Evolutionary conservation across 2,888 invertebrate genomes (phyloP), one percentile per base, ranked within the genome.

Genomic region (Protophormia terraenovae): DNA sequence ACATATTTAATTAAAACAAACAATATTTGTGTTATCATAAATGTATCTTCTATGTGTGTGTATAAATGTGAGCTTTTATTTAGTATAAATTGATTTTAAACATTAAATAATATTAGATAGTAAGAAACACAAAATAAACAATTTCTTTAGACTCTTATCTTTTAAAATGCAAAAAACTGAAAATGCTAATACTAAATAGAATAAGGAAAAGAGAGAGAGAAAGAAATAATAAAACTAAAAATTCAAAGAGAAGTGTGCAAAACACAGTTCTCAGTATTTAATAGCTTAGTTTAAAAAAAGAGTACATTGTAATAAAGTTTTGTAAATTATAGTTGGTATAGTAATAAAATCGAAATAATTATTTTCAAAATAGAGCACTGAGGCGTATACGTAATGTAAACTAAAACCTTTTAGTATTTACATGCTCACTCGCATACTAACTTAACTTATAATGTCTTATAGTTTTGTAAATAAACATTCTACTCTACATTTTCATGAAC

Each of bases 301-400:
- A 10, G 5, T 50, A 19, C 3, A 22, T 10, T 47, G 16, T 47
- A 8, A 22, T 47, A 19, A n/a, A n/a, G n/a, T n/a, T 41, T n/a
- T 41, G 41, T 41, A 41, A 14, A n/a, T n/a, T 41, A 4, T 2
- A 41, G 41, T 8, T 45, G 2, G 2, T 38, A 16, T 7, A 19
- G 32, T 22, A n/a, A n/a, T n/a, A n/a, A n/a, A n/a, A n/a, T n/a
- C n/a, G n/a, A n/a, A n/a, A 47, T 50, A 73, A 73, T 6, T 47
- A 29, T 27, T 38, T 7, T 35, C n/a, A 38, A 69, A 41, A 66
- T 45, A 24, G 50, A 50, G 69, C 78, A 69, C 60, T 64, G 38
- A 38, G 73, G 50, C 81, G 85, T 85, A 85, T 82, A 69, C 78
- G 85, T 82, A 75, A 78, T 47, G 41, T 64, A 75, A 81, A 69